Percentiles rank a stretch among this genome's conserved stretches.
Evolutionary conservation across 2,888 invertebrate species (phyloP).

Genomic region (Neelides folsomi): DNA sequence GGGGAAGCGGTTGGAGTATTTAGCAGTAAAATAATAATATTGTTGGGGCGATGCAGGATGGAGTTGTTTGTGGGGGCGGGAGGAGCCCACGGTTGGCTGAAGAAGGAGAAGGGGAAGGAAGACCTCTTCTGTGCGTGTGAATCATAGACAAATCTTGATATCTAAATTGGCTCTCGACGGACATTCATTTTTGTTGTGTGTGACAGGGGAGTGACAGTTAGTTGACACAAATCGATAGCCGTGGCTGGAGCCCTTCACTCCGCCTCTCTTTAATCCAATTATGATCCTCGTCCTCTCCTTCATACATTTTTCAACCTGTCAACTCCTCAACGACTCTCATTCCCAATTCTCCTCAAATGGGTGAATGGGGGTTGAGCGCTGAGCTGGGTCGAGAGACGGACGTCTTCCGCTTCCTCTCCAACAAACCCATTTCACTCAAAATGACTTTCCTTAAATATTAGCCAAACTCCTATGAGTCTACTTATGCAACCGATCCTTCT

Average conservation of each 20-base stretch:
- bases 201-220: conserved; percentile 29
- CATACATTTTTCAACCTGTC: conserved; percentile 21
- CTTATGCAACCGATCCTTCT: no score
- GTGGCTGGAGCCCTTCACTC: conserved; percentile 1
- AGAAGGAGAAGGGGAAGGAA: no score
- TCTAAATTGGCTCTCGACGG: conserved; percentile 23
- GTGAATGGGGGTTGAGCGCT: no score
- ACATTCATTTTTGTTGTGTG: conserved; percentile 20
- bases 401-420: conserved; percentile 25
- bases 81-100: no score
- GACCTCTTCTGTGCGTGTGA: conserved; percentile 10
- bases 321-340: no score
- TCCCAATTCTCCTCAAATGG: conserved; percentile 6
- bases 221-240: conserved; percentile 31
- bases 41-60: no score
- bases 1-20: no score
- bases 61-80: no score
- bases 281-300: conserved; percentile 5
- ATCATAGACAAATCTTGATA: conserved; percentile 30
- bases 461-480: no score
- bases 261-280: conserved; percentile 22
- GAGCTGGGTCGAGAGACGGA: conserved; percentile 14
- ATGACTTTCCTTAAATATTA: no score
- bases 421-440: no score
- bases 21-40: no score